Evolutionary conservation across 2,113 vertebrate genomes (phyloP), one percentile per base, ranked within the genome.

Genomic region (Mirza zaza): DNA sequence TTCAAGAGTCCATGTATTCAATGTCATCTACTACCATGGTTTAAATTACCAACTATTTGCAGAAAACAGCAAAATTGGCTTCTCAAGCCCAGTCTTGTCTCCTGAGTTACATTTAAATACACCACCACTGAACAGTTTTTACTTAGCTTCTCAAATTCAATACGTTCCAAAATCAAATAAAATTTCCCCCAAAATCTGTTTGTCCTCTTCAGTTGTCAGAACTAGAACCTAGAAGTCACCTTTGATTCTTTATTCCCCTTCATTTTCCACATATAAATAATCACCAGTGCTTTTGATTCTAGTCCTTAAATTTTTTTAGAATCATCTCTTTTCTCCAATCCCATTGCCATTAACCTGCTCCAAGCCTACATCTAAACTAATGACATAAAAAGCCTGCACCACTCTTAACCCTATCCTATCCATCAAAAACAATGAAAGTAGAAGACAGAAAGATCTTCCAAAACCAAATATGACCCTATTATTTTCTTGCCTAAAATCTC

Each of bases 401-500:
- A 85, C 29, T 50, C 42, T 52, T 65, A 82, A 34, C 34, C 13
- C 92, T 21, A 34, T 89, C 39, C 59, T 55, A 55, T 10, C 39
- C 50, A 68, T 50, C 4, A 71, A 55, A 83, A 94, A 59, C 45
- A 82, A 90, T 17, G 1, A 18, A 27, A 45, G n/a, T 10, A 55
- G 15, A 0, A 79, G 52, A 3, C 34, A 93, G 55, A 84, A 84
- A 93, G 8, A 91, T 2, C 52, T 94, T 92, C 76, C 83, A 70
- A 96, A 95, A 90, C 27, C 23, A 70, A 87, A 92, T n/a, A 63
- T 7, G 20, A 70, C 57, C 23, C 25, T 75, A 42, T 55, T 36
- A 90, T 34, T 79, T 90, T 52, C 61, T 90, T 71, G 14, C 87
- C 84, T 81, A 77, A 91, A 85, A 61, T 88, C 83, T 85, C 45